A percentile compares a stretch with the other conserved stretches of the same genome.
Conservation (phyloP, 2,888 invertebrate genomes). For the Temnothorax unifasciatus region DNA sequence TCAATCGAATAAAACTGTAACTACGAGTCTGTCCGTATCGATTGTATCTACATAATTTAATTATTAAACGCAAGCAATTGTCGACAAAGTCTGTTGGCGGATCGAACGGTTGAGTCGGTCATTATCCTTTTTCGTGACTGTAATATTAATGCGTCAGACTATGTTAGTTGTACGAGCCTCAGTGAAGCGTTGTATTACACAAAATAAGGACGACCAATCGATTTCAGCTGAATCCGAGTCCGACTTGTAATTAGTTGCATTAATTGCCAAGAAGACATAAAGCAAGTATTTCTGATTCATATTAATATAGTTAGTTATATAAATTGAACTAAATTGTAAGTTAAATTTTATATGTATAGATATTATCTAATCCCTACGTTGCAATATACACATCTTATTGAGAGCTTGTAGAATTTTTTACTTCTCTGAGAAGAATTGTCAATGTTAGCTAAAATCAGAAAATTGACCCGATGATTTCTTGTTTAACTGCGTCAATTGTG, state of each 20-base stretch:
- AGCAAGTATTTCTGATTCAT: neutral
- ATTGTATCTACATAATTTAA: slow-evolving; percentile 28
- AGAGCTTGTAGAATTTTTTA: neutral
- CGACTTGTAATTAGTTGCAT: neutral
- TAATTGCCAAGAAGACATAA: neutral
- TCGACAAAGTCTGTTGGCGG: neutral
- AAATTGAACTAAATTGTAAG: neutral
- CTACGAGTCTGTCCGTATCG: slow-evolving; percentile 18
- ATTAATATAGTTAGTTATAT: neutral
- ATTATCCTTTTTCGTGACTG: slow-evolving; percentile 10
- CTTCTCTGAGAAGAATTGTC: neutral
- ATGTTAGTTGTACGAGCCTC: neutral
- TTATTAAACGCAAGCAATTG: slow-evolving; percentile 38
- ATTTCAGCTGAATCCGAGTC: slow-evolving; percentile 7
- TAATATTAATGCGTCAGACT: slow-evolving; percentile 26
- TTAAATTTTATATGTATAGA: neutral
- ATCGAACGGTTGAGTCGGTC: neutral
- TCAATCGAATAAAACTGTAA: slow-evolving; percentile 44
- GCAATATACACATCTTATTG: neutral
- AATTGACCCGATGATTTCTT: slow-evolving; percentile 43
- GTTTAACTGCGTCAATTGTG: slow-evolving; percentile 31
- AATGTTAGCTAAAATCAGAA: neutral
- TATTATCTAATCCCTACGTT: neutral
- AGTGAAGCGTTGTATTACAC: neutral
- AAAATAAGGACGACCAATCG: neutral